Percentiles rank a stretch among this genome's conserved stretches.
phyloP scores from a whole-genome alignment of 2,888 invertebrate species.

The Cryptocheilus praepositus region DNA sequence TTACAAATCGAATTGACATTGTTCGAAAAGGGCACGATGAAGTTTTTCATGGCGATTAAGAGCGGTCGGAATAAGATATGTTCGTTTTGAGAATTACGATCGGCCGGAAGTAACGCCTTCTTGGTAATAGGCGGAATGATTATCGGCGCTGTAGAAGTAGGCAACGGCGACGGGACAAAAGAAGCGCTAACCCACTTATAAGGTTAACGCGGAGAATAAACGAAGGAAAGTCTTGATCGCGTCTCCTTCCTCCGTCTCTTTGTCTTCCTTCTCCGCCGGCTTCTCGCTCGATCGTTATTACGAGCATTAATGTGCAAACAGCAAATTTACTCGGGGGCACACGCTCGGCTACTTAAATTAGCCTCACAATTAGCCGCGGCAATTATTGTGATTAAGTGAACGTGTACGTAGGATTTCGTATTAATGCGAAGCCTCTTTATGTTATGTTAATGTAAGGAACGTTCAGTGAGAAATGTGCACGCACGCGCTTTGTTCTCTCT shows the following conservation, averaged over 20 bases:
- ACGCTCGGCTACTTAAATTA: neutral
- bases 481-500: too few species aligned
- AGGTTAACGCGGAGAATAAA: slow-evolving; percentile 16
- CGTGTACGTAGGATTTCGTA: neutral
- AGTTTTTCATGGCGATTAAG: too few species aligned
- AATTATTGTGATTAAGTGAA: slow-evolving; percentile 15
- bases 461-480: too few species aligned
- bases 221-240: slow-evolving; percentile 8
- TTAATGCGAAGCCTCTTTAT: too few species aligned
- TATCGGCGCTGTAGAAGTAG: slow-evolving; percentile 27
- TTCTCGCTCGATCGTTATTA: neutral
- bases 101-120: neutral
- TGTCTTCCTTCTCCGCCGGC: too few species aligned
- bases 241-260: neutral
- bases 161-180: slow-evolving; percentile 45
- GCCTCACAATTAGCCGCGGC: slow-evolving; percentile 7
- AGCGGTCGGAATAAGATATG: too few species aligned
- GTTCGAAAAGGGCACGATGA: too few species aligned
- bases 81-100: neutral
- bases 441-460: too few species aligned
- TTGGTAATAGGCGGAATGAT: slow-evolving; percentile 17
- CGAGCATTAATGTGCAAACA: slow-evolving; percentile 17
- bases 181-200: slow-evolving; percentile 58
- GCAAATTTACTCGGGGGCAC: slow-evolving; percentile 7
- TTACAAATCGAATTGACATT: too few species aligned